Evolutionary conservation across 23 tunicate genomes (phyloP).

Genomic region (Trididemnum clinides): DNA sequence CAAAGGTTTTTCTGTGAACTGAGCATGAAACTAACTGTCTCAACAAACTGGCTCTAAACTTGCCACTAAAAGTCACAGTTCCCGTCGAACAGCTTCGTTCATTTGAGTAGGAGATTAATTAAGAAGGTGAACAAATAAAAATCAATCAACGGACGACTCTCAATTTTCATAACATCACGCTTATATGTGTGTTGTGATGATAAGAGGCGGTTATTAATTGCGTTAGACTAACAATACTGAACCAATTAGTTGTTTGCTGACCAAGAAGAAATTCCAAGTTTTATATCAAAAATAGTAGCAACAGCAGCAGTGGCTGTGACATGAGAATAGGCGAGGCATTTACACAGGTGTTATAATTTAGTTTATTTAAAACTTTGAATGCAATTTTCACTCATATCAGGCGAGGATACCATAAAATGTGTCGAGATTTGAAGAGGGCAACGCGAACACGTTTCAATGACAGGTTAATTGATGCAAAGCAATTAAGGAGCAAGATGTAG

Average conservation of each 20-base stretch:
- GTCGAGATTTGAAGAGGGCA: background rate
- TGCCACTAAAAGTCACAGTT: too few relatives aligned
- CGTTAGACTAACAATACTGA: background rate
- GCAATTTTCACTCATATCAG: background rate
- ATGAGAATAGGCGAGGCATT: too few relatives aligned
- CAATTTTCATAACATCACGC: background rate
- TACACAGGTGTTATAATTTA: background rate
- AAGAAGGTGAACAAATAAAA: background rate
- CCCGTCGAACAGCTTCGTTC: too few relatives aligned
- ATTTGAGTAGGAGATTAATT: background rate
- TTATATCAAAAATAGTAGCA: too few relatives aligned
- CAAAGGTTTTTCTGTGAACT: too few relatives aligned
- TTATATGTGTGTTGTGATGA: background rate
- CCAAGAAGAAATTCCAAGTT: background rate
- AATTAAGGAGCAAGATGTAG: too few relatives aligned
- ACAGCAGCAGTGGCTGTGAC: too few relatives aligned
- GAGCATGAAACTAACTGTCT: too few relatives aligned
- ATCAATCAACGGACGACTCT: background rate
- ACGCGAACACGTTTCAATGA: background rate
- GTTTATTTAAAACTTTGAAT: background rate
- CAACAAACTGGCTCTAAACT: too few relatives aligned
- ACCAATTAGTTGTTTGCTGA: constrained; percentile 18
- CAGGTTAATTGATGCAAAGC: too few relatives aligned
- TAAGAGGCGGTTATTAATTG: background rate
- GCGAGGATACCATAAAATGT: background rate